Evolutionary conservation across 1,140 invertebrate genomes (phyloP).

Genomic region (Magallana angulata): DNA sequence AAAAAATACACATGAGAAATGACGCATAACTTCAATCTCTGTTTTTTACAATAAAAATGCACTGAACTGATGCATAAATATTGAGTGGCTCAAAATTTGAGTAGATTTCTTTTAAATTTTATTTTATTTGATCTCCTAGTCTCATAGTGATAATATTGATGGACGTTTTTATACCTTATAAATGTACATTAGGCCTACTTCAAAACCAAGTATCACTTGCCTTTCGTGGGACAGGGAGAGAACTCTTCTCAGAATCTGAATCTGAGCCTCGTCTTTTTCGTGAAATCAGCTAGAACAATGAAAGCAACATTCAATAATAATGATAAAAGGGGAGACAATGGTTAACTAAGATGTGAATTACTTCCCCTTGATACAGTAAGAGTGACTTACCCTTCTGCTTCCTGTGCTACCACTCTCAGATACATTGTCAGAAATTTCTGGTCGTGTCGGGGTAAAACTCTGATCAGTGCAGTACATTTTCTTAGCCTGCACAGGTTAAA

Average conservation of each 20-base stretch:
- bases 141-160: no score
- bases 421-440: constrained; percentile 75
- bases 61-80: no score
- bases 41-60: no score
- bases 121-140: no score
- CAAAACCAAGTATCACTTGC: constrained; percentile 45
- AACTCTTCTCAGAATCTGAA: constrained; percentile 72
- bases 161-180: no score
- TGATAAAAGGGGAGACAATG: neutral
- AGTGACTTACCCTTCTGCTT: constrained; percentile 62
- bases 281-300: constrained; percentile 29
- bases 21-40: no score
- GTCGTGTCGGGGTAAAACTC: constrained; percentile 69
- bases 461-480: constrained; percentile 82
- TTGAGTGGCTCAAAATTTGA: no score
- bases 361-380: neutral
- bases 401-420: constrained; percentile 73
- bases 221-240: constrained; percentile 50
- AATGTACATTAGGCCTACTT: no score
- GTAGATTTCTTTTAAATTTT: no score
- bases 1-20: neutral
- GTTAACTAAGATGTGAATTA: neutral
- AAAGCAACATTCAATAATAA: neutral
- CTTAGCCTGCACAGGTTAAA: constrained; percentile 81
- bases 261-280: constrained; percentile 69